Evolutionary conservation across 2,888 invertebrate genomes (phyloP).

Genomic region (Megamerina dolium): DNA sequence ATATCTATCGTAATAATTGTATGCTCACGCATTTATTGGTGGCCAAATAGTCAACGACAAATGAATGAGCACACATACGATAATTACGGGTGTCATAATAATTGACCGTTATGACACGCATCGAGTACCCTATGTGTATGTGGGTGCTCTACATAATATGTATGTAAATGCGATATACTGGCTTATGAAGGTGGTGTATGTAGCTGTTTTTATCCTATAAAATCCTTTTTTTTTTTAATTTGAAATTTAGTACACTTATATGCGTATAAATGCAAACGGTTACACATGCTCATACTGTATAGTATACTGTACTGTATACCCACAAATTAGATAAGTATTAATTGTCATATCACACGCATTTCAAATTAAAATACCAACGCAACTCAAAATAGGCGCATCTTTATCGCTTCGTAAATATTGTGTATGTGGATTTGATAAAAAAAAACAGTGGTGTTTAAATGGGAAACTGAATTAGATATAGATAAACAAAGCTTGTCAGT

Average conservation of each 20-base stretch:
- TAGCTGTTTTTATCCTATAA: background rate
- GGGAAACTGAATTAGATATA: no score
- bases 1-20: background rate
- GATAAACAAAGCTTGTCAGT: no score
- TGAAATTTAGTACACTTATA: background rate
- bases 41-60: background rate
- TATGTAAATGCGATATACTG: background rate
- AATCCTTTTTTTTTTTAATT: background rate
- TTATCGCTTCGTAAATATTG: no score
- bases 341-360: slow-evolving; percentile 43
- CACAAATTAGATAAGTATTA: slow-evolving; percentile 44
- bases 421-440: no score
- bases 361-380: slow-evolving; percentile 27
- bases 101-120: slow-evolving; percentile 31
- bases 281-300: no score
- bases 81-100: slow-evolving; percentile 30
- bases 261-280: slow-evolving; percentile 13
- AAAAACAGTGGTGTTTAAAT: no score
- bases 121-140: slow-evolving; percentile 10
- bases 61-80: slow-evolving; percentile 5
- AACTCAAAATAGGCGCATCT: slow-evolving; percentile 3
- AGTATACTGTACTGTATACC: no score
- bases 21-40: background rate
- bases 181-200: background rate
- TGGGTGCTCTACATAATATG: no score